Evolutionary conservation across 2,888 invertebrate species (phyloP), one percentile per base, ranked within the genome.

Genomic region (Hipparchia semele): DNA sequence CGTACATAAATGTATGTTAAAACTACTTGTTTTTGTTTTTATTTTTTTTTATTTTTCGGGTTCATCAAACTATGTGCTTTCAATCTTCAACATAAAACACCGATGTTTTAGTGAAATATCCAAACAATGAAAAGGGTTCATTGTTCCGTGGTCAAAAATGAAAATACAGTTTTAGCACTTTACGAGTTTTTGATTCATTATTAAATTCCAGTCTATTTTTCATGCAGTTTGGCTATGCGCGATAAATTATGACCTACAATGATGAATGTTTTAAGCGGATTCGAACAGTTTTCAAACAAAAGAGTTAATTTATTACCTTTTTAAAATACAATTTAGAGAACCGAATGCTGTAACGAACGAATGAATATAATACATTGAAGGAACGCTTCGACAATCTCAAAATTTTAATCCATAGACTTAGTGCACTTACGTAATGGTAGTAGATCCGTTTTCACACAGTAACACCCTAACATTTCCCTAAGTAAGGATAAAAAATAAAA

Each of bases 211-310:
- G 51, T 33, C 54, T 73, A 59, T 73, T 73, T 70, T 67, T 54
- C 65, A 69, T 68, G 71, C 73, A 73, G 71, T 73, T 73, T 61
- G 73, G 67, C 62, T 68, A 68, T 53, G 71, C 60, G 62, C 45
- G 67, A 73, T 73, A 70, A 73, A 71, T 73, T 73, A 71, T 67
- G 73, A 62, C 49, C 61, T 61, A 46, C 67, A n/a, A 70, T 73
- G 73, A 73, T 73, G 67, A 73, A 73, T 73, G 73, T 10, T 70
- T 65, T 70, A 61, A 66, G 59, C 69, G 70, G 70, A 65, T 73
- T 39, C 39, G 73, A 73, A 66, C 66, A 60, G 46, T 70, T 73
- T 66, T 70, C 65, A 59, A 70, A 73, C 73, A 70, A 70, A 73
- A 54, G 59, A 46, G 65, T 65, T 73, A 65, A 73, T 73, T 73